Conservation (phyloP, 2,888 invertebrate genomes). For the Tuberolachnus salignus region DNA sequence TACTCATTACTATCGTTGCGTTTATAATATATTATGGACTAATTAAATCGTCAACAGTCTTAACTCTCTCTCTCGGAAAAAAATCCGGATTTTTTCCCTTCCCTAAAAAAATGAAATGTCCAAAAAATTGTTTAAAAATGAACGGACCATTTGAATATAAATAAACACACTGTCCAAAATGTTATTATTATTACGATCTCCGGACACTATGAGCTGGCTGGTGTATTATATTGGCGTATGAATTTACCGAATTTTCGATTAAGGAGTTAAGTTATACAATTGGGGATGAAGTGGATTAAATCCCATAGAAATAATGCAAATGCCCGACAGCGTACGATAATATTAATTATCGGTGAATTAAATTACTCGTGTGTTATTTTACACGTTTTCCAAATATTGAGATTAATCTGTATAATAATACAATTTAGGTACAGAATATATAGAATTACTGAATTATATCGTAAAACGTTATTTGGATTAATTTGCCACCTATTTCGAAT, state of each 20-base stretch:
- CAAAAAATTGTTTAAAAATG: conserved; percentile 3
- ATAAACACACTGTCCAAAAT: background rate
- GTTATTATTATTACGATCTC: background rate
- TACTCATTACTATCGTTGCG: background rate
- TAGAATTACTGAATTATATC: too few species aligned
- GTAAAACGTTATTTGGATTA: too few species aligned
- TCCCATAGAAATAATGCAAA: too few species aligned
- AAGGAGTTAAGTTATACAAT: background rate
- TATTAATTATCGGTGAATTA: too few species aligned
- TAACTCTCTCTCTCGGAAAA: conserved; percentile 16
- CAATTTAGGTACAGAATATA: too few species aligned
- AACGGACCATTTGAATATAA: background rate
- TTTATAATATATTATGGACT: background rate
- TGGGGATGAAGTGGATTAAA: too few species aligned
- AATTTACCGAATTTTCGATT: background rate
- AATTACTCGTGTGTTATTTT: too few species aligned
- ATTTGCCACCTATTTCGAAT: too few species aligned
- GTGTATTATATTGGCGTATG: background rate
- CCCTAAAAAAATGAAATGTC: conserved; percentile 5
- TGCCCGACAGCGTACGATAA: too few species aligned
- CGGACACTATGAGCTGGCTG: conserved; percentile 4
- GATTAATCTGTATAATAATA: too few species aligned
- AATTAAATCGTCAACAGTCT: conserved; percentile 12
- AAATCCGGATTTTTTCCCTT: background rate
- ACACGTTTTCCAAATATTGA: too few species aligned